Conservation (phyloP, 2,797 vertebrate genomes). For the Botia kubotai region DNA sequence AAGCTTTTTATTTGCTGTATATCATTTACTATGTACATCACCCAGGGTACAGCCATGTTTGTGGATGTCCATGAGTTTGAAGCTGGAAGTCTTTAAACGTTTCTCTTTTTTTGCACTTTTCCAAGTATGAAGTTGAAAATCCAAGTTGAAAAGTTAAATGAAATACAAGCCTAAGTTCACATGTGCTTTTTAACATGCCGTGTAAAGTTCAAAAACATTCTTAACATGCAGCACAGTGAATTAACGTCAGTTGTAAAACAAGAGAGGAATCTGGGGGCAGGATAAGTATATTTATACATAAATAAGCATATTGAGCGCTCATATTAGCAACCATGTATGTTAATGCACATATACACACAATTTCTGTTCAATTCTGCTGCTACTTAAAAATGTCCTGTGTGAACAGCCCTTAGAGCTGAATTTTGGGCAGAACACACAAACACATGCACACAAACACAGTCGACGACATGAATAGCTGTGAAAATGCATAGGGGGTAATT, state of each 20-base stretch:
- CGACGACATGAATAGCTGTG: slow-evolving; percentile 74
- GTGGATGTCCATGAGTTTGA: no score
- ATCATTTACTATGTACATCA: no score
- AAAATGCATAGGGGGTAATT: slow-evolving; percentile 77
- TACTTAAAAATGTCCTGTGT: slow-evolving; percentile 12
- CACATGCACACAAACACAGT: slow-evolving; percentile 37
- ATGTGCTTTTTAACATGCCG: no score
- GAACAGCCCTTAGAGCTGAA: background rate
- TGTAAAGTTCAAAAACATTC: no score
- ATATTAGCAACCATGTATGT: background rate
- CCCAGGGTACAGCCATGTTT: no score
- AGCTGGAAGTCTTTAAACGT: no score
- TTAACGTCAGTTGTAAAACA: background rate
- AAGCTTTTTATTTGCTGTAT: background rate
- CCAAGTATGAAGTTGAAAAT: no score
- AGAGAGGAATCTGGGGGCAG: background rate
- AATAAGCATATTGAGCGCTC: background rate
- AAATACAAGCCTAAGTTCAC: no score
- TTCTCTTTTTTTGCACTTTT: no score
- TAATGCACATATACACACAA: background rate
- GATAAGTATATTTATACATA: background rate
- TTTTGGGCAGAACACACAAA: slow-evolving; percentile 13
- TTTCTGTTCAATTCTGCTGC: background rate
- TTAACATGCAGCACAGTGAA: no score
- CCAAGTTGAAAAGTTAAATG: no score